Percentiles rank a stretch among this genome's conserved stretches.
Evolutionary conservation across 2,113 vertebrate genomes (phyloP).

Genomic region (Calonectris borealis): DNA sequence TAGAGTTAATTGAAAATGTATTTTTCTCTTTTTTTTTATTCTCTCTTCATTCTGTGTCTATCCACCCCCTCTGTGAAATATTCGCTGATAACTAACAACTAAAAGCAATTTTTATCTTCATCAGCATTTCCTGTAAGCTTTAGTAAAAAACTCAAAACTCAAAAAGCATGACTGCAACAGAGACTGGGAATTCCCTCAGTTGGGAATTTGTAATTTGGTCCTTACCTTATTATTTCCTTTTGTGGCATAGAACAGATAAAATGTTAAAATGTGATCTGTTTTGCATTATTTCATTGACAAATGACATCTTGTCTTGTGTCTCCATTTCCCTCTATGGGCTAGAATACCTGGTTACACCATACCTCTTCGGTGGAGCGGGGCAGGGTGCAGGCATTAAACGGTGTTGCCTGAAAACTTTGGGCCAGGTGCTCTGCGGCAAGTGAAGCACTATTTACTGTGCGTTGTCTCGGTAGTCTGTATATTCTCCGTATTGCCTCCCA

Average conservation of each 20-base stretch:
- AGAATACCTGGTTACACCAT: background rate
- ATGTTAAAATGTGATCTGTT: background rate
- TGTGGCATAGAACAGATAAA: accelerated
- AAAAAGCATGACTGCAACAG: background rate
- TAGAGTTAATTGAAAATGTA: background rate
- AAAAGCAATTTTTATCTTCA: background rate
- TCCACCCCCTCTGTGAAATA: background rate
- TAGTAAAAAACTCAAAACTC: background rate
- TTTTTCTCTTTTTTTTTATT: background rate
- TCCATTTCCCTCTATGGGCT: background rate
- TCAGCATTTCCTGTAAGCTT: background rate
- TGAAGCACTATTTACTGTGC: background rate
- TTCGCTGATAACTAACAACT: background rate
- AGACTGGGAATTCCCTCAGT: background rate
- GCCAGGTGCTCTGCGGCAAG: background rate
- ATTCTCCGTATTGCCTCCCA: background rate
- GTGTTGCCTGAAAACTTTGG: background rate
- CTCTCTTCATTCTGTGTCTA: background rate
- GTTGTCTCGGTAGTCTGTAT: background rate
- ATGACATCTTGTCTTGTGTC: background rate
- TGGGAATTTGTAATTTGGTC: background rate
- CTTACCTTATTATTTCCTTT: background rate
- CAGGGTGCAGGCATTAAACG: background rate
- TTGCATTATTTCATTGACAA: background rate
- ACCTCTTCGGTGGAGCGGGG: background rate